These are phyloP conservation scores for Dallia pectoralis DNA, from an alignment of 2,797 vertebrate genomes.

Conservation along the genomic window DNA sequence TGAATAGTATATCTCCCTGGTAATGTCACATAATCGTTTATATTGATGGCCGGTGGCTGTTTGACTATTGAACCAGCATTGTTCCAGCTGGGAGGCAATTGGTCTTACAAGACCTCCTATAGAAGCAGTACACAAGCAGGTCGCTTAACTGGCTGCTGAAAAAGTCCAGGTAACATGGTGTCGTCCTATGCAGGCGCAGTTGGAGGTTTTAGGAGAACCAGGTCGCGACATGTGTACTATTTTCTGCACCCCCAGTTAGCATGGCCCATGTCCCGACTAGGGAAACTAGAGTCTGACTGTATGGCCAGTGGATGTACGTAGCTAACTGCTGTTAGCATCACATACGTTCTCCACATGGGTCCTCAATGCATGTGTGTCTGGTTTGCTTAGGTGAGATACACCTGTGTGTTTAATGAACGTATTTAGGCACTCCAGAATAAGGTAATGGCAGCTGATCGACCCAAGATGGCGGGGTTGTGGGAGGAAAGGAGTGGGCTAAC, in stretches of 20 bases:
- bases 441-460: conserved; percentile 80
- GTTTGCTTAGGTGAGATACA: neutral
- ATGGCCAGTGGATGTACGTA: neutral
- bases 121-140: neutral
- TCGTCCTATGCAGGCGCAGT: neutral
- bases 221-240: neutral
- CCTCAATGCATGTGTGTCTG: neutral
- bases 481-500: conserved; percentile 60
- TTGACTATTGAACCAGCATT: conserved; percentile 8
- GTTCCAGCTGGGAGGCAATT: neutral
- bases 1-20: neutral
- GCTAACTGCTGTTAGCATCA: conserved; percentile 1
- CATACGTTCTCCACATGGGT: neutral
- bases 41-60: neutral
- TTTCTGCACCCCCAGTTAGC: neutral
- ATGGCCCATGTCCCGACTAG: neutral
- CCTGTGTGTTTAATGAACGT: neutral
- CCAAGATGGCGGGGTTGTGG: conserved; percentile 89
- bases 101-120: neutral
- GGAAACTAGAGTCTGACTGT: neutral
- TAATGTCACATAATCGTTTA: neutral
- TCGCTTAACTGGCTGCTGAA: neutral
- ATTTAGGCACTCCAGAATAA: conserved; percentile 7
- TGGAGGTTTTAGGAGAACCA: neutral
- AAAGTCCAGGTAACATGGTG: neutral